phyloP scores from a whole-genome alignment of 1,140 invertebrate genomes.

The Cydia pomonella region DNA sequence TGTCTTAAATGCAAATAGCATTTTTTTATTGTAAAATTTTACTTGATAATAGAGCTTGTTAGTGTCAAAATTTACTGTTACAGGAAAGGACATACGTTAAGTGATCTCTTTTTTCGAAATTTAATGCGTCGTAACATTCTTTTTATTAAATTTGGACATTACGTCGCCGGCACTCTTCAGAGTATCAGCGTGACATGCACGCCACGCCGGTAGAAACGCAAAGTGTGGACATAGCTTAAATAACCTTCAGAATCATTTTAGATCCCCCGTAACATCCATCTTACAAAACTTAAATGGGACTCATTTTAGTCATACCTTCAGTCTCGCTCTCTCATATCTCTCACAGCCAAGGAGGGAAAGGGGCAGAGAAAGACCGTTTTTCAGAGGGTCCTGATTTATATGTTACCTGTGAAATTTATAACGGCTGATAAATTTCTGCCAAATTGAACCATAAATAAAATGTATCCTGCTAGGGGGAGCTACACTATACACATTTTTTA shows the following conservation, averaged over 20 bases:
- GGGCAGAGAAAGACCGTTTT: background rate
- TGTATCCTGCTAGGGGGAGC: background rate
- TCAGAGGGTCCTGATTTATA: conserved; percentile 4
- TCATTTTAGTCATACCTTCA: background rate
- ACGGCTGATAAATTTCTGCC: background rate
- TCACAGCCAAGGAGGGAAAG: background rate
- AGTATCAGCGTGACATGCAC: no score
- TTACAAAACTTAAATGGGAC: background rate
- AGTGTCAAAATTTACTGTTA: no score
- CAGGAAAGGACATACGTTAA: no score
- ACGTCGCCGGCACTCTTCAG: no score
- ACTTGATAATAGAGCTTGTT: no score
- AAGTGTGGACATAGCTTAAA: background rate
- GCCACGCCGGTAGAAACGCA: no score
- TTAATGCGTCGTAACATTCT: no score
- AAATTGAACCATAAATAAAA: conserved; percentile 9
- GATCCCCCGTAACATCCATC: background rate
- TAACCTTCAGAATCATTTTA: background rate
- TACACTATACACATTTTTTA: no score
- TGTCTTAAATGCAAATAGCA: no score
- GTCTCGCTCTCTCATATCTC: background rate
- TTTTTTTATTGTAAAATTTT: no score
- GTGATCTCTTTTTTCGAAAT: no score
- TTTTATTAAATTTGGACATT: no score
- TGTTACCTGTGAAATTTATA: conserved; percentile 2